Evolutionary conservation across 2,113 vertebrate genomes (phyloP).

Genomic region (Apistogramma diplotaenia): DNA sequence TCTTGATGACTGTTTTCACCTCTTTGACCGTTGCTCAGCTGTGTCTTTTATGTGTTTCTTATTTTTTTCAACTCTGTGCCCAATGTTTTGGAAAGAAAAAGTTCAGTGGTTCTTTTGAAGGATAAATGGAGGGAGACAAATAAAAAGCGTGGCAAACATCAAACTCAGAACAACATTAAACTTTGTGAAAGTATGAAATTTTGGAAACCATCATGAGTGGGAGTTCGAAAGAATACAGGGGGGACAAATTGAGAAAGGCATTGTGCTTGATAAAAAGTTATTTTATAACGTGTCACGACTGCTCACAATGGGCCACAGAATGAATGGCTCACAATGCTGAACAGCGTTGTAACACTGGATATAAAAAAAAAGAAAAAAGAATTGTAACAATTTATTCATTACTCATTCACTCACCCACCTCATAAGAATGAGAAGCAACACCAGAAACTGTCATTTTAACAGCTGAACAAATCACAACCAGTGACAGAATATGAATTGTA

Average conservation of each 20-base stretch:
- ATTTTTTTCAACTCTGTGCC: neutral
- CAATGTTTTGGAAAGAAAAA: neutral
- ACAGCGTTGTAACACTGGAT: conserved; percentile 14
- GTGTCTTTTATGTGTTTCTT: neutral
- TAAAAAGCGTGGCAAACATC: neutral
- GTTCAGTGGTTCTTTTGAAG: conserved; percentile 11
- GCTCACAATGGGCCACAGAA: conserved; percentile 31
- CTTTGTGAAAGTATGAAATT: conserved; percentile 34
- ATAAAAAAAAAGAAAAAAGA: conserved; percentile 9
- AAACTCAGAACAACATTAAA: conserved; percentile 19
- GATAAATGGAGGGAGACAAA: conserved; percentile 15
- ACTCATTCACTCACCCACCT: conserved; percentile 20
- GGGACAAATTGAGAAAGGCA: conserved; percentile 5
- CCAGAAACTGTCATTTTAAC: neutral
- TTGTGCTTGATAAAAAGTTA: conserved; percentile 26
- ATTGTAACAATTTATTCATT: conserved; percentile 28
- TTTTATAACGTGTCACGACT: conserved; percentile 31
- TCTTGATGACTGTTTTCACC: conserved; percentile 17
- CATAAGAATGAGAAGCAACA: neutral
- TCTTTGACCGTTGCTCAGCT: neutral
- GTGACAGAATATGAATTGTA: neutral
- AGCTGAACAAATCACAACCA: neutral
- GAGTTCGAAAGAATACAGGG: neutral
- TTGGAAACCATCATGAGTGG: neutral
- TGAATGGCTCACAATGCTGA: conserved; percentile 9